These are phyloP conservation scores for Propsilocerus akamusi DNA, from an alignment of 1,140 invertebrate species.

Conservation along the genomic window DNA sequence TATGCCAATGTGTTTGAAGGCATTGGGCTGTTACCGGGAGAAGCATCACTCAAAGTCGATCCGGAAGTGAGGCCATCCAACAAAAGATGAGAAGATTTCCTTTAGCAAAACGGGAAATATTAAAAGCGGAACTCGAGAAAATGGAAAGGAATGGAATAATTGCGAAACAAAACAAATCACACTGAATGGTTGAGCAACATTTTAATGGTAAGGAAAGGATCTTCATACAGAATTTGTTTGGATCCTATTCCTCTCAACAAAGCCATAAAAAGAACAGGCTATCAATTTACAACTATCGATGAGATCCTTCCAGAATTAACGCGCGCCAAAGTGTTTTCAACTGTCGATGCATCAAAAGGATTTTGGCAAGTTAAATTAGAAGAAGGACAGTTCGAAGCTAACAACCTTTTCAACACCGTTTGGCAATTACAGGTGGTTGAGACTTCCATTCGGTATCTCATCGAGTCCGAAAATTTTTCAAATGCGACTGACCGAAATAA, in stretches of 20 bases:
- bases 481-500: conserved; percentile 9
- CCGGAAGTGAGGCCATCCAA: conserved; percentile 11
- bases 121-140: conserved; percentile 15
- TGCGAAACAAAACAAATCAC: conserved; percentile 5
- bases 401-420: conserved; percentile 13
- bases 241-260: conserved; percentile 20
- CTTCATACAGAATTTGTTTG: conserved; percentile 17
- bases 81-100: conserved; percentile 15
- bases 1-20: conserved; percentile 7
- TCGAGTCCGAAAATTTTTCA: conserved; percentile 12
- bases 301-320: conserved; percentile 10
- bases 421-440: conserved; percentile 11
- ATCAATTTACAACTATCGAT: conserved; percentile 12
- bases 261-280: conserved; percentile 12
- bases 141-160: conserved; percentile 14
- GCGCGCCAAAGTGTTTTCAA: conserved; percentile 15
- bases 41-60: conserved; percentile 12
- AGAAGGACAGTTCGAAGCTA: conserved; percentile 12
- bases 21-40: conserved; percentile 9
- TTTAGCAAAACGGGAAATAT: conserved; percentile 12
- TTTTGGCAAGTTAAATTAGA: conserved; percentile 10
- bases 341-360: conserved; percentile 14
- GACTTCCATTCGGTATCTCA: conserved; percentile 15
- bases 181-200: conserved; percentile 8
- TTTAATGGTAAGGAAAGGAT: conserved; percentile 12